Evolutionary conservation across 2,113 vertebrate species (phyloP), one percentile per base, ranked within the genome.

Genomic region (Microcebus tavaratra): DNA sequence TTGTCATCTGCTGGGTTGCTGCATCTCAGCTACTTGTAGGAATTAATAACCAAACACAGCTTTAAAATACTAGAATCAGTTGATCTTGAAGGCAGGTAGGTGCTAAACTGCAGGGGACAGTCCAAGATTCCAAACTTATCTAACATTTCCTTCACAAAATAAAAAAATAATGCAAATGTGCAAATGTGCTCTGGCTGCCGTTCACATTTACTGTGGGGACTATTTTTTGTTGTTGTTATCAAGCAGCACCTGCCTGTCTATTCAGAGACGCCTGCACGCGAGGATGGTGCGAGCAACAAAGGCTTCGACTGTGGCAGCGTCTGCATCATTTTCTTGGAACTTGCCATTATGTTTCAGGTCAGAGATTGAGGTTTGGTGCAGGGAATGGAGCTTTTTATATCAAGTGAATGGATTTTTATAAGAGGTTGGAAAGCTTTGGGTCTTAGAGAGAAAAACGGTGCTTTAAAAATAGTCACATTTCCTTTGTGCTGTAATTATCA

Each of bases 361-460:
- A 97, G 97, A 96, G 94, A 97, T 79, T 87, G 94, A 95, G 93
- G 93, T 84, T 94, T 67, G 73, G 84, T 79, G 15, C 95, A 92
- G 95, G 31, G 68, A 94, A 87, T 0, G 15, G 76, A 87, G 94
- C 97, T 95, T 97, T 98, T 91, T 96, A 91, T 86, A 96, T 88
- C 86, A 96, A 94, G 96, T 96, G 95, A 98, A 98, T 94, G 86
- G 95, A 93, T 97, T 98, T 97, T 96, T 97, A 53, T 78, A 97
- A 95, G 90, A 94, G 94, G 83, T 75, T 88, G 70, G 95, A 42
- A 96, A 94, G 97, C 86, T 92, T 76, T 82, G 31, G 86, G 45
- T 90, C 93, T 91, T 95, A 94, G n/a, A 91, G 73, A 97, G 89
- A 96, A 97, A 97, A 97, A 97, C 78, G 65, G 36, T 55, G 50